Percentiles rank a stretch among this genome's conserved stretches.
phyloP scores from a whole-genome alignment of 2,797 vertebrate species.

The Choloepus didactylus region DNA sequence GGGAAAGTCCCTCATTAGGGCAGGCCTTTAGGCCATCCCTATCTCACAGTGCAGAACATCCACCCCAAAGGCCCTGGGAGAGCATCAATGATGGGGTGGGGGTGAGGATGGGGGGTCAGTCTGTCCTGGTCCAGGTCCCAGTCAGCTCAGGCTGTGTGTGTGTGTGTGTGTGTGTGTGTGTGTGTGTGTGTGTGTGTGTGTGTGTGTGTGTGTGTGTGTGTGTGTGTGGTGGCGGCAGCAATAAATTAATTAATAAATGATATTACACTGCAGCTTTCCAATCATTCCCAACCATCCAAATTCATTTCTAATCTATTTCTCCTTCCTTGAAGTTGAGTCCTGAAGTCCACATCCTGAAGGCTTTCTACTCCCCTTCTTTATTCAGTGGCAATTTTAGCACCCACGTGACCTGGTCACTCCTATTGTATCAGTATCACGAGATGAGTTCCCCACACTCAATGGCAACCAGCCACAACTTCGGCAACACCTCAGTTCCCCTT shows the following conservation, averaged over 20 bases:
- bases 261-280: background rate
- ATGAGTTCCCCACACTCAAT: background rate
- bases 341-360: background rate
- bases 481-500: background rate
- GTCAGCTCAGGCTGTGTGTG: background rate
- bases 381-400: too few relatives aligned
- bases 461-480: background rate
- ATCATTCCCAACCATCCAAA: background rate
- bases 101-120: background rate
- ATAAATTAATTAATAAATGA: background rate
- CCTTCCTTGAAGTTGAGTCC: background rate
- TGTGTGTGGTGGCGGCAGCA: background rate
- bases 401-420: background rate
- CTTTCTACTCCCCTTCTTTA: background rate
- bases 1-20: background rate
- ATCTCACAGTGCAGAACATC: background rate
- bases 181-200: background rate
- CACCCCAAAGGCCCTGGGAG: background rate
- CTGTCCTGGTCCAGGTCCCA: background rate
- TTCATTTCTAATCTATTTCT: conserved; percentile 24
- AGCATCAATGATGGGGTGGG: background rate
- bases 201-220: background rate
- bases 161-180: background rate
- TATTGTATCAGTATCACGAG: background rate
- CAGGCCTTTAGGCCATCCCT: background rate